Evolutionary conservation across 2,113 vertebrate genomes (phyloP), one percentile per base, ranked within the genome.

Genomic region (Psophia crepitans): DNA sequence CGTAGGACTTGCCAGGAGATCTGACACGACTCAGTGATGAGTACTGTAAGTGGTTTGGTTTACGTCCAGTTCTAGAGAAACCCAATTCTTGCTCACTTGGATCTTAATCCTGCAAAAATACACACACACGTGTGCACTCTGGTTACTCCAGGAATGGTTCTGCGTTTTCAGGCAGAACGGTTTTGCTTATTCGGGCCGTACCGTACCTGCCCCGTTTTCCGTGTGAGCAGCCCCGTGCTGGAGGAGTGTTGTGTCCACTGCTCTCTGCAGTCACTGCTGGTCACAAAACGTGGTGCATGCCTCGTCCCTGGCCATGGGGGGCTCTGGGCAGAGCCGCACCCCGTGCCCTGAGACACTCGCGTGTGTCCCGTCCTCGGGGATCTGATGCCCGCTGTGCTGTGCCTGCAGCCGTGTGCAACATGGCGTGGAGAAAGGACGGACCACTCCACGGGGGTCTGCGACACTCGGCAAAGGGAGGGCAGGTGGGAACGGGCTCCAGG

Each of bases 261-360:
- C 20, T 49, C 89, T 61, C 79, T 84, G 80, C 39, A 46, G 43
- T 33, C 84, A 8, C 20, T 58, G 39, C 70, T 54, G 61, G 61
- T 53, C 79, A 58, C 83, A 23, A 24, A 37, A 28, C 37, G 14
- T 9, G 4, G 57, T 11, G n/a, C 6, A 3, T 44, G 74, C 46
- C 57, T 65, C 0, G 3, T 54, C 35, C n/a, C 57, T 73, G 71
- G 15, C 20, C 10, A 4, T 1, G 37, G 6, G 11, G 35, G 53
- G 17, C 54, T 73, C 30, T 24, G 81, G n/a, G 15, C 61, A 44
- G 77, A 65, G 73, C 77, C 24, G 19, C 51, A 5, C 41, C 37
- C 18, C 0, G 0, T 22, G 46, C 0, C 0, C 51, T 3, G 48
- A 39, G 84, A 13, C 8, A 1, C 37, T 37, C 1, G 4, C 2